phyloP scores from a whole-genome alignment of 2,113 vertebrate species.

The Platycercus adscitus region DNA sequence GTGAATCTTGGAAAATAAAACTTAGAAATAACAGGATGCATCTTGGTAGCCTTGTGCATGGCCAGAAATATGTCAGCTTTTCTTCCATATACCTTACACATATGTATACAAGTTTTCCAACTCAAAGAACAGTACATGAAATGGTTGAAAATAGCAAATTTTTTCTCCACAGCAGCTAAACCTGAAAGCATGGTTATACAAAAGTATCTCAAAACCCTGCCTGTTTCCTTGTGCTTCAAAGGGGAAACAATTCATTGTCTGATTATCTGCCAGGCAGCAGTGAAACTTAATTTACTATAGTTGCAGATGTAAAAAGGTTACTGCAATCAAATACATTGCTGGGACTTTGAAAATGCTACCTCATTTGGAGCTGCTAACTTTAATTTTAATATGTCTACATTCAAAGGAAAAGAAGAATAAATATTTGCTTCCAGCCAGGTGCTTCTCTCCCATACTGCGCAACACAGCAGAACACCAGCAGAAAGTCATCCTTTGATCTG shows the following conservation, averaged over 20 bases:
- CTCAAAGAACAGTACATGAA: not conserved
- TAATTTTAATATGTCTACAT: not conserved
- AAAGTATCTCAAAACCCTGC: not conserved
- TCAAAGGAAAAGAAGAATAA: conserved; percentile 26
- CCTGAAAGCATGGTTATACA: not conserved
- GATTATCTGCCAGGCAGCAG: not conserved
- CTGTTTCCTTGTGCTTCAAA: not conserved
- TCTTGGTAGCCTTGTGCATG: not conserved
- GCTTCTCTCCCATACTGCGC: not conserved
- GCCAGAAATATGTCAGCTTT: not conserved
- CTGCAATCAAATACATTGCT: not conserved
- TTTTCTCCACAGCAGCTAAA: not conserved
- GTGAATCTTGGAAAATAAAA: not conserved
- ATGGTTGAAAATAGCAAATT: not conserved
- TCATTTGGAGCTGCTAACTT: not conserved
- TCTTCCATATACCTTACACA: not conserved
- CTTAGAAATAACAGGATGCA: not conserved
- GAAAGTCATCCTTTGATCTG: conserved; percentile 22
- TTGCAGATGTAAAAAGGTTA: not conserved
- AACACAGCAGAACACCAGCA: not conserved
- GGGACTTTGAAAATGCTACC: not conserved
- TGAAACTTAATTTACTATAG: not conserved
- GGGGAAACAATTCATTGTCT: not conserved
- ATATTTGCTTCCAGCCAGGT: not conserved
- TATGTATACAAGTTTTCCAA: not conserved